Base-by-base conservation (phyloP, 2,888 invertebrate genomes). In the Gymnocheta viridis region DNA sequence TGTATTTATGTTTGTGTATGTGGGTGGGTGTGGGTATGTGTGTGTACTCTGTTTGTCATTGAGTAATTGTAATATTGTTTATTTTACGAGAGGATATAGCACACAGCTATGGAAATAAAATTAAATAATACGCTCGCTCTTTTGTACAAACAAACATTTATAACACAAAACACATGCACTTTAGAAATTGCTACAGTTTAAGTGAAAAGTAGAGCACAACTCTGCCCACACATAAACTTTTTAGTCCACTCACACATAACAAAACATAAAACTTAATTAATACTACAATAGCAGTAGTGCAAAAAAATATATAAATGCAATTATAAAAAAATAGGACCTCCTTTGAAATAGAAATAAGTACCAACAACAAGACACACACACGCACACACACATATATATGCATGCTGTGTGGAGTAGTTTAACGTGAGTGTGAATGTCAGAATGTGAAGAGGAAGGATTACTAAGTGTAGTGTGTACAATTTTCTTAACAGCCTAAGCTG, bases 201-300 rank as follows among this genome's bases (percentile, higher is more conserved):
- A 24, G 58, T 35, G 22, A 60, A 69, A 60, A 69, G 67, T 67
- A 38, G 77, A 69, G 27, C 67, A 67, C 32, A 44, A 47, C n/a
- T 32, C 54, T 10, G 47, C 35, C 17, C 35, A 22, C 32, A 58
- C 54, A 38, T 5, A 14, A 41, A n/a, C 27, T 5, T 35, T 49
- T 19, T n/a, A 54, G 64, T 14, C 51, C 58, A 79, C 67, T 19
- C 62, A 47, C 64, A 67, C 10, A 69, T 56, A n/a, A n/a, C n/a
- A n/a, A 32, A 54, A 76, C 24, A 62, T 54, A 54, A 51, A 83
- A 83, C 54, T 83, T 80, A 80, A 83, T 83, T 80, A 83, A 83
- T 72, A 77, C 66, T 72, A 67, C 72, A 80, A 83, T 44, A 72
- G 70, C 72, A 66, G 49, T 49, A 73, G 56, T 35, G 7, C 9